Conservation (phyloP, 2,888 invertebrate genomes). For the Thecocarcelia acutangulata region DNA sequence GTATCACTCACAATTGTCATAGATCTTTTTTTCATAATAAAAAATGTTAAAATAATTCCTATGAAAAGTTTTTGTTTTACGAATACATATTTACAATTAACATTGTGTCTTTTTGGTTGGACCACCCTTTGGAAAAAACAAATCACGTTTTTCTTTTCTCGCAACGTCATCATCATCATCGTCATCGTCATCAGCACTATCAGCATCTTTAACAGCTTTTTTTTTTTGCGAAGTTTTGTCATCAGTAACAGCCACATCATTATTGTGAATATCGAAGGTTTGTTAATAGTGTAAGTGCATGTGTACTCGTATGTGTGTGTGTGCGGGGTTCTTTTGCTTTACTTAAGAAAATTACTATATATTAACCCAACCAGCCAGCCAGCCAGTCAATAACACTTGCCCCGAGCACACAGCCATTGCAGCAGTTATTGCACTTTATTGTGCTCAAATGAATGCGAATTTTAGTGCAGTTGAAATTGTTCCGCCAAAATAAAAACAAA, state of each 20-base stretch:
- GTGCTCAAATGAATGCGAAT: neutral
- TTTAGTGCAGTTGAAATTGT: slow-evolving; percentile 34
- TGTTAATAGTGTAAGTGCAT: neutral
- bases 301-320: neutral
- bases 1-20: no score
- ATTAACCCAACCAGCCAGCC: slow-evolving; percentile 42
- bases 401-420: slow-evolving; percentile 33
- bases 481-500: slow-evolving; percentile 41
- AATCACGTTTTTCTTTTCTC: slow-evolving; percentile 6
- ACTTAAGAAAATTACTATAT: slow-evolving; percentile 28
- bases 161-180: slow-evolving; percentile 33
- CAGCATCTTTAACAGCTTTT: slow-evolving; percentile 6
- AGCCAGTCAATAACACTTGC: slow-evolving; percentile 69
- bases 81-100: no score
- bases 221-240: slow-evolving; percentile 5
- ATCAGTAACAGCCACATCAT: slow-evolving; percentile 10
- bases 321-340: neutral
- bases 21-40: no score
- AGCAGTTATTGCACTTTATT: slow-evolving; percentile 41
- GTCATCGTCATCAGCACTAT: slow-evolving; percentile 13
- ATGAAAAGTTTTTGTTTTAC: no score
- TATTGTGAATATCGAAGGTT: slow-evolving; percentile 35
- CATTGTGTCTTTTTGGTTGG: no score
- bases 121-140: no score
- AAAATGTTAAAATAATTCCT: no score